Evolutionary conservation across 2,888 invertebrate genomes (phyloP).

Genomic region (Eretmocerus hayati): DNA sequence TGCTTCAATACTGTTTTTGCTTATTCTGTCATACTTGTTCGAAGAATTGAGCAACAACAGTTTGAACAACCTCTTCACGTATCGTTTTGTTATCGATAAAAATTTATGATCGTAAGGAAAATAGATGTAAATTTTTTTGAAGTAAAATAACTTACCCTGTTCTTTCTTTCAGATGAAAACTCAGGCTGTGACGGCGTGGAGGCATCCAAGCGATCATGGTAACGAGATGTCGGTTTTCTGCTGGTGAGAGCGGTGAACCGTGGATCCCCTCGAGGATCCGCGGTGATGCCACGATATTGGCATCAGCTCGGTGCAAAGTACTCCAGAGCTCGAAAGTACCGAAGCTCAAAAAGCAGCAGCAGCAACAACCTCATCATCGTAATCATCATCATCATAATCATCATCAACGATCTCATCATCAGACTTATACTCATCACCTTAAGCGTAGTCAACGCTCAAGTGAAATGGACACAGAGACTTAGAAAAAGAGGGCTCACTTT

Average conservation of each 20-base stretch:
- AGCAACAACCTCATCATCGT: not conserved
- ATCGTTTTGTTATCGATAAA: too few species aligned
- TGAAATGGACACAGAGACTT: conserved; percentile 13
- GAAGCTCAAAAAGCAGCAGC: conserved; percentile 3
- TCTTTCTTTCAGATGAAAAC: conserved; percentile 62
- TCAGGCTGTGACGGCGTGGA: conserved; percentile 69
- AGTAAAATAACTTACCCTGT: too few species aligned
- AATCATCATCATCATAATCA: conserved; percentile 4
- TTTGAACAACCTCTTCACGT: too few species aligned
- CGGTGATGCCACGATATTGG: conserved; percentile 34
- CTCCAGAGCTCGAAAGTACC: conserved; percentile 12
- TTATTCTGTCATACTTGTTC: too few species aligned
- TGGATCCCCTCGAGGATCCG: conserved; percentile 30
- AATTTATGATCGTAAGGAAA: too few species aligned
- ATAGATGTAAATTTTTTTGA: too few species aligned
- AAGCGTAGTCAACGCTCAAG: not conserved
- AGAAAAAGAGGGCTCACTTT: conserved; percentile 1
- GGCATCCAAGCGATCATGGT: conserved; percentile 61
- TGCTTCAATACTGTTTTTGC: too few species aligned
- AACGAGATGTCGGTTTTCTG: conserved; percentile 74
- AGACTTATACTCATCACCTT: not conserved
- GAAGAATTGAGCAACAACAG: too few species aligned
- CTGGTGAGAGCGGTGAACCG: conserved; percentile 58
- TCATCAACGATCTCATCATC: conserved; percentile 1
- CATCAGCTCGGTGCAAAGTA: conserved; percentile 8